Conservation (phyloP, 2,888 invertebrate species). For the Plebejus melissa region DNA sequence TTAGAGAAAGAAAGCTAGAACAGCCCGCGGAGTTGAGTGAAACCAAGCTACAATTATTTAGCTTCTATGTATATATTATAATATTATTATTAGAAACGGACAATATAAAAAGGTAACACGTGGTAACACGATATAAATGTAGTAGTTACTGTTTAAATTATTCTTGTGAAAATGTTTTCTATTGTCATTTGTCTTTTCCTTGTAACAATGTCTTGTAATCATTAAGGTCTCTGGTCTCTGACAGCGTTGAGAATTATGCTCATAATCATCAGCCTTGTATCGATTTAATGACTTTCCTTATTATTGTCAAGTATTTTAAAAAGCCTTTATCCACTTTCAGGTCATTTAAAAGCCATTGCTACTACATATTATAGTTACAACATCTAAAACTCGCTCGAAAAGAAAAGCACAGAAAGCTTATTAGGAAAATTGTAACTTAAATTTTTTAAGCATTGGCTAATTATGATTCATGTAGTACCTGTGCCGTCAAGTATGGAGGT, state of each 20-base stretch:
- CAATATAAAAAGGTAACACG: not conserved
- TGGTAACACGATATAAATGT: not conserved
- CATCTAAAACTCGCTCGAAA: not conserved
- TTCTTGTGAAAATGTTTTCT: conserved; percentile 15
- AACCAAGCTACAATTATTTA: not conserved
- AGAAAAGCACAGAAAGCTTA: not conserved
- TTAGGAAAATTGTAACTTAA: not conserved
- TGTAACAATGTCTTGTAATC: conserved; percentile 16
- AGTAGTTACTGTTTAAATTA: conserved; percentile 14
- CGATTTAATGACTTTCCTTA: not conserved
- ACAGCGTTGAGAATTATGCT: not conserved
- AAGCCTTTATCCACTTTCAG: not conserved
- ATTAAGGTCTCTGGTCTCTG: not conserved
- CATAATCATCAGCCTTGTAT: conserved; percentile 6
- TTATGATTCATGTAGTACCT: not conserved
- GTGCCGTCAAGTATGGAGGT: conserved; percentile 5
- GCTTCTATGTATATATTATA: not conserved
- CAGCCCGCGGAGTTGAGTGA: not conserved
- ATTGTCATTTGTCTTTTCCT: conserved; percentile 9
- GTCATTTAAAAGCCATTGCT: not conserved
- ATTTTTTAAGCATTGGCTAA: not conserved
- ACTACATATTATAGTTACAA: too few species aligned
- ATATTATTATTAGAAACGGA: not conserved
- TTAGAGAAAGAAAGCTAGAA: not conserved
- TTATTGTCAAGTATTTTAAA: not conserved